phyloP scores from a whole-genome alignment of 2,888 invertebrate species.

The Cylindroiulus punctatus region DNA sequence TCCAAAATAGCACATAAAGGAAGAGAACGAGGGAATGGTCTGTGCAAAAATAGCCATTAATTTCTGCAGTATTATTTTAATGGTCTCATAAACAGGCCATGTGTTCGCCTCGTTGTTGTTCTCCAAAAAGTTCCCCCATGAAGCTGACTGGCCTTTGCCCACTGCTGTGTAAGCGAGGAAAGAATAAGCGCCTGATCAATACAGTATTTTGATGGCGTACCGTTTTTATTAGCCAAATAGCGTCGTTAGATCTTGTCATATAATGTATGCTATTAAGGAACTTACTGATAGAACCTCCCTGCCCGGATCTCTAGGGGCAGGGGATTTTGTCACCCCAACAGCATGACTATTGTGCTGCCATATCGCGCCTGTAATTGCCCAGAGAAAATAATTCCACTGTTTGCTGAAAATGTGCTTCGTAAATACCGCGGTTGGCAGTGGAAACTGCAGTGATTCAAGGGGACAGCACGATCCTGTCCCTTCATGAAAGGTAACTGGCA shows the following conservation, averaged over 20 bases:
- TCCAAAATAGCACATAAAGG: background rate
- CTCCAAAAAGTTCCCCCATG: background rate
- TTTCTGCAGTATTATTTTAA: slow-evolving; percentile 11
- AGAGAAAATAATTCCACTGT: too few species aligned
- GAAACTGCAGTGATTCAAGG: too few species aligned
- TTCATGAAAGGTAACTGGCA: too few species aligned
- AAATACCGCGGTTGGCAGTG: too few species aligned
- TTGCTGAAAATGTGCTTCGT: too few species aligned
- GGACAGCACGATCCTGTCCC: too few species aligned
- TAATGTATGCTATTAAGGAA: background rate
- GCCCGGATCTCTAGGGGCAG: background rate
- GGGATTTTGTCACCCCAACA: background rate
- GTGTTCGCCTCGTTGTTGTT: background rate
- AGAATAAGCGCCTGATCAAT: background rate
- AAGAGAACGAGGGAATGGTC: background rate
- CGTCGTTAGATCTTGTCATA: background rate
- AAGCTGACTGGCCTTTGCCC: background rate
- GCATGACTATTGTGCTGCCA: too few species aligned
- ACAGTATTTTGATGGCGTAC: background rate
- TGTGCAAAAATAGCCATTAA: background rate
- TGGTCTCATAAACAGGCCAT: background rate
- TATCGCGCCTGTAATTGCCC: too few species aligned
- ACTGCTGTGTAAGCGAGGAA: background rate
- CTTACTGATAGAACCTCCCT: background rate
- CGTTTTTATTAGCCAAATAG: background rate